phyloP scores from a whole-genome alignment of 2,797 vertebrate genomes.

The Artibeus jamaicensis region DNA sequence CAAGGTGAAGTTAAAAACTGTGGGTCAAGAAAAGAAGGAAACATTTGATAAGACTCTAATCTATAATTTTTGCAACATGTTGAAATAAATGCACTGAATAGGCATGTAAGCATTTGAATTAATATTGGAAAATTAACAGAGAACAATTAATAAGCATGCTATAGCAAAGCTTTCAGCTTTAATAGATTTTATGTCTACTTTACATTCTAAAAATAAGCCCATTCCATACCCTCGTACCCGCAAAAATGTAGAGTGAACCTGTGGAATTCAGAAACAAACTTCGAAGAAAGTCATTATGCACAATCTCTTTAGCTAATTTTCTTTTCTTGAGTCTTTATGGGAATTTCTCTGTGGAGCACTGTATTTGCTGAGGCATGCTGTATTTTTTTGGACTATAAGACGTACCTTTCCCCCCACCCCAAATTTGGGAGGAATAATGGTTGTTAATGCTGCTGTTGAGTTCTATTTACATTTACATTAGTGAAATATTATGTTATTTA shows the following conservation, averaged over 20 bases:
- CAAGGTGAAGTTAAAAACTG: background rate
- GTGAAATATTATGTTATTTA: too few relatives aligned
- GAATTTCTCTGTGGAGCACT: background rate
- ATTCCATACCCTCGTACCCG: background rate
- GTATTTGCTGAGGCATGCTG: background rate
- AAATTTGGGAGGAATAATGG: too few relatives aligned
- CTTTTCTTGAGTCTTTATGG: background rate
- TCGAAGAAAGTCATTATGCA: background rate
- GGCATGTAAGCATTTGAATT: background rate
- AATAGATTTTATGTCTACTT: background rate
- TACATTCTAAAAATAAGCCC: conserved; percentile 1
- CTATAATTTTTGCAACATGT: background rate
- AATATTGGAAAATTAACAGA: background rate
- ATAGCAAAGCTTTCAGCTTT: background rate
- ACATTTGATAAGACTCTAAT: background rate
- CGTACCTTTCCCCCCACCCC: too few relatives aligned
- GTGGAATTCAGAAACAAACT: conserved; percentile 26
- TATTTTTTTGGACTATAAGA: too few relatives aligned
- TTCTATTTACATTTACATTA: too few relatives aligned
- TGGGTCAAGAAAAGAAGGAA: background rate
- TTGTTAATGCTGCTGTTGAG: too few relatives aligned
- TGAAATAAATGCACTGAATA: background rate
- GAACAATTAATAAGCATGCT: background rate
- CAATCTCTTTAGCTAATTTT: background rate
- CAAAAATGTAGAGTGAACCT: background rate